Evolutionary conservation across 64 coral and sea anemone genomes (phyloP), one percentile per base, ranked within the genome.

Genomic region (Cladopsammia gracilis): DNA sequence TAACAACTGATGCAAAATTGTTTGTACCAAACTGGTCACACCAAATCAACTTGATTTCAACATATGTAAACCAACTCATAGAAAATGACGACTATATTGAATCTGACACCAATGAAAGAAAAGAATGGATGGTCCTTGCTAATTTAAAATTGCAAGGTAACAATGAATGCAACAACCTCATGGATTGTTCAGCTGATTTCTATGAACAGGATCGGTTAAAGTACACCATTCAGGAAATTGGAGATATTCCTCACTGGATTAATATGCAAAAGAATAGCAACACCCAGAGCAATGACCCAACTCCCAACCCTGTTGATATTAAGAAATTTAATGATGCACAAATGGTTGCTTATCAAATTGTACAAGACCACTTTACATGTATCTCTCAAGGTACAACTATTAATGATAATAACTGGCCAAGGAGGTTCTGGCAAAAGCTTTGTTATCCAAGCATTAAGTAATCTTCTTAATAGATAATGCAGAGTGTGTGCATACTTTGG

Each of bases 181-280:
- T 83, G 77, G 56, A 82, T 44, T 92, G 70, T 84, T 24, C n/a
- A 54, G 7, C 78, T 73, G 79, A 51, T 74, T 87, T 44, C 67
- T 76, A 64, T 72, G 53, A 75, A 85, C 56, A 84, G 54, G 90
- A 92, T 62, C 44, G 90, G 57, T 92, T 61, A 73, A 86, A 75
- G 48, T 92, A 92, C 70, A 86, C 67, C 22, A n/a, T 51, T 62
- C 66, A 92, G 57, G 52, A 92, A 92, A 92, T 85, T 92, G 80
- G 90, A 25, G 70, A 92, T 83, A 83, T 92, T 49, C 70, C 78
- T 77, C 56, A 91, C 52, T 91, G 78, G 89, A 83, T 83, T 58
- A 47, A 59, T 91, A 83, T 71, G 48, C 89, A 91, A 82, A 91
- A 83, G 48, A 83, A 79, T 64, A 44, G 78, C 62, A 45, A 73